phyloP scores from a whole-genome alignment of 2,888 invertebrate genomes.

The Andrena trimmerana region DNA sequence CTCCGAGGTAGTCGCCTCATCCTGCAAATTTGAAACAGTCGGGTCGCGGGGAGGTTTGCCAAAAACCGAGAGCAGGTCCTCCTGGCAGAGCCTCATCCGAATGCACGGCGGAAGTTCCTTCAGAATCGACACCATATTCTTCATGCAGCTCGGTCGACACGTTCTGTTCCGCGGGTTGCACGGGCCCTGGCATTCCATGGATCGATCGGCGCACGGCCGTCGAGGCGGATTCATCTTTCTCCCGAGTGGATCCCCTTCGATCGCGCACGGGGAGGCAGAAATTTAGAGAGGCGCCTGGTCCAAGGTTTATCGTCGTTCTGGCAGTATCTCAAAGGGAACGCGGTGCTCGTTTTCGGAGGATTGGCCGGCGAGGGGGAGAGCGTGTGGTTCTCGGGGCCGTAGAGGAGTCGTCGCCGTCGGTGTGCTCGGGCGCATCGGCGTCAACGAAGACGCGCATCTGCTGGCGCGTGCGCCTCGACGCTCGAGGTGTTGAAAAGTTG shows the following conservation, averaged over 20 bases:
- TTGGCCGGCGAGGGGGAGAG: neutral
- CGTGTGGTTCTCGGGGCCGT: slow-evolving; percentile 6
- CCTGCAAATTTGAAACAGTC: fast-evolving
- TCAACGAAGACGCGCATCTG: slow-evolving; percentile 51
- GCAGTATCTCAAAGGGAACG: neutral
- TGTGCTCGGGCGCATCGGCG: slow-evolving; percentile 56
- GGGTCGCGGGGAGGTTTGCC: neutral
- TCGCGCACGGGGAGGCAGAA: neutral
- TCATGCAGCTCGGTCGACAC: slow-evolving; percentile 18
- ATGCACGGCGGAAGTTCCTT: slow-evolving; percentile 43
- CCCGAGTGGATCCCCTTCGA: neutral
- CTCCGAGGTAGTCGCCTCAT: neutral
- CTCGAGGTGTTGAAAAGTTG: slow-evolving; percentile 70
- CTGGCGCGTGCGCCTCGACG: slow-evolving; percentile 63
- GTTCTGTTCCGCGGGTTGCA: slow-evolving; percentile 70
- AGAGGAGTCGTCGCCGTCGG: slow-evolving; percentile 19
- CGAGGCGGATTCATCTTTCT: slow-evolving; percentile 28
- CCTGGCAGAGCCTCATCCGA: slow-evolving; percentile 27
- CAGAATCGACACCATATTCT: slow-evolving; percentile 29
- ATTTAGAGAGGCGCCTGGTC: neutral
- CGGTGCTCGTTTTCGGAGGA: neutral
- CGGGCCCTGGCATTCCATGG: slow-evolving; percentile 72
- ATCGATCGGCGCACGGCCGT: slow-evolving; percentile 53
- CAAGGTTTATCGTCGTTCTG: neutral
- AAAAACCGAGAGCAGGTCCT: slow-evolving; percentile 5